Percentiles rank a stretch among this genome's conserved stretches.
These are phyloP conservation scores for Aphrocallistes beatrix DNA, from an alignment of 37 sponge, comb jelly and placozoan species.

Conservation along the genomic window DNA sequence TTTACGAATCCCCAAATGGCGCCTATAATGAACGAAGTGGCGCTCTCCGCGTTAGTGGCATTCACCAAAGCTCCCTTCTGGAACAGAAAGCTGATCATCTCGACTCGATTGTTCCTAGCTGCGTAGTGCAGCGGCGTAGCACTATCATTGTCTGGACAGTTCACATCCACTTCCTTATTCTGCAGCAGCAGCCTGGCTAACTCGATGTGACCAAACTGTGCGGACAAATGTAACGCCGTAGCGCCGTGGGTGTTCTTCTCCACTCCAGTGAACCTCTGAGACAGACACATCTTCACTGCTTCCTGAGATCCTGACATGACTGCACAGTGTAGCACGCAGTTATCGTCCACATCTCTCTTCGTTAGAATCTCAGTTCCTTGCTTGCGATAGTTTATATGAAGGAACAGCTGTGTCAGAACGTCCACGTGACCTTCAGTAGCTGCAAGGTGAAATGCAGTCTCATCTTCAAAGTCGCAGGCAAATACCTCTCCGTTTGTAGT, in stretches of 20 bases:
- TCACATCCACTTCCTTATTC: constrained; percentile 16
- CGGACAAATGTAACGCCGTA: constrained; percentile 72
- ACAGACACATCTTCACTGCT: constrained; percentile 39
- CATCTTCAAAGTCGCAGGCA: constrained; percentile 27
- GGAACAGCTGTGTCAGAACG: constrained; percentile 40
- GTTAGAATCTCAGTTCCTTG: constrained; percentile 5
- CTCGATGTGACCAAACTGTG: constrained; percentile 44
- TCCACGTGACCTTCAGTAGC: constrained; percentile 59
- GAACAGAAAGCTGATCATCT: constrained; percentile 68
- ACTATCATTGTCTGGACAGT: constrained; percentile 26
- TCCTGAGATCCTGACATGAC: constrained; percentile 56
- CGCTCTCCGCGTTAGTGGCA: constrained; percentile 23
- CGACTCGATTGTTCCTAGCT: constrained; percentile 45
- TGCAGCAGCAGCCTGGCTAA: constrained; percentile 46
- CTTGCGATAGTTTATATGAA: background rate
- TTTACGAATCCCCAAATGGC: constrained; percentile 31
- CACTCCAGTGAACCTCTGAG: constrained; percentile 29
- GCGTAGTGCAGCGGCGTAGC: constrained; percentile 74
- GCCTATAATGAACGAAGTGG: constrained; percentile 38
- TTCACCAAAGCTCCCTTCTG: constrained; percentile 36
- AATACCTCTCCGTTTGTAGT: background rate
- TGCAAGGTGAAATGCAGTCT: constrained; percentile 56
- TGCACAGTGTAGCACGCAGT: constrained; percentile 64
- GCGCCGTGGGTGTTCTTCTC: constrained; percentile 34
- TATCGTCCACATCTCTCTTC: constrained; percentile 39